Percentiles rank a stretch among this genome's conserved stretches.
Conservation (phyloP, 2,113 vertebrate genomes). For the Cottus gobio region DNA sequence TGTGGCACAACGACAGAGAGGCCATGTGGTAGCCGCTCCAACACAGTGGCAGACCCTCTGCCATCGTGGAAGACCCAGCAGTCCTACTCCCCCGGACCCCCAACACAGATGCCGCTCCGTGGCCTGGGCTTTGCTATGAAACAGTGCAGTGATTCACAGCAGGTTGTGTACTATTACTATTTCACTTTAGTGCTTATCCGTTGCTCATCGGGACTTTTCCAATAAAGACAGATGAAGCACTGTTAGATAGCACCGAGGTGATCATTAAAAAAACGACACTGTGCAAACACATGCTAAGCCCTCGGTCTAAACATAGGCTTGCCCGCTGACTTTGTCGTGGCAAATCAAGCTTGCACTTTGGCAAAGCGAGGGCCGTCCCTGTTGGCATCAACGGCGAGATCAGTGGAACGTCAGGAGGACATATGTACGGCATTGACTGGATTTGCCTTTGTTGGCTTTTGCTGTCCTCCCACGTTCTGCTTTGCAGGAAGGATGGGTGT, state of each 20-base stretch:
- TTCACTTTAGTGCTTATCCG: not conserved
- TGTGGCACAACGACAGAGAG: slow-evolving; percentile 40
- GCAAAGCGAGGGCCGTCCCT: slow-evolving; percentile 38
- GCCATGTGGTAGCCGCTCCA: slow-evolving; percentile 25
- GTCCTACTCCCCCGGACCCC: not conserved
- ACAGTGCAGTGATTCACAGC: not conserved
- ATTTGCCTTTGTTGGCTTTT: slow-evolving; percentile 37
- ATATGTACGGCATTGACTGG: slow-evolving; percentile 48
- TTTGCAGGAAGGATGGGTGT: slow-evolving; percentile 27
- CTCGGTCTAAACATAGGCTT: slow-evolving; percentile 47
- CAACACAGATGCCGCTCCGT: not conserved
- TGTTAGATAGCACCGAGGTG: not conserved
- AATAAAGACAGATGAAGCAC: not conserved
- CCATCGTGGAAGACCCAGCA: slow-evolving; percentile 8
- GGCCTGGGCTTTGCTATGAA: not conserved
- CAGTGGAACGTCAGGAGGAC: slow-evolving; percentile 47
- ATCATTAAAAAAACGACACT: slow-evolving; percentile 4
- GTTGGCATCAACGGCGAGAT: slow-evolving; percentile 40
- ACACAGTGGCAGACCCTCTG: not conserved
- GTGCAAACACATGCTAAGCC: slow-evolving; percentile 34
- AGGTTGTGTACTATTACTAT: no score
- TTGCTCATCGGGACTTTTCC: not conserved
- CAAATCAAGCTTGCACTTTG: slow-evolving; percentile 51
- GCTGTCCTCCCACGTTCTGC: slow-evolving; percentile 29
- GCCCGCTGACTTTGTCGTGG: slow-evolving; percentile 24